These are phyloP conservation scores for Pimephales promelas DNA, from an alignment of 2,113 vertebrate species.

Conservation along the genomic window DNA sequence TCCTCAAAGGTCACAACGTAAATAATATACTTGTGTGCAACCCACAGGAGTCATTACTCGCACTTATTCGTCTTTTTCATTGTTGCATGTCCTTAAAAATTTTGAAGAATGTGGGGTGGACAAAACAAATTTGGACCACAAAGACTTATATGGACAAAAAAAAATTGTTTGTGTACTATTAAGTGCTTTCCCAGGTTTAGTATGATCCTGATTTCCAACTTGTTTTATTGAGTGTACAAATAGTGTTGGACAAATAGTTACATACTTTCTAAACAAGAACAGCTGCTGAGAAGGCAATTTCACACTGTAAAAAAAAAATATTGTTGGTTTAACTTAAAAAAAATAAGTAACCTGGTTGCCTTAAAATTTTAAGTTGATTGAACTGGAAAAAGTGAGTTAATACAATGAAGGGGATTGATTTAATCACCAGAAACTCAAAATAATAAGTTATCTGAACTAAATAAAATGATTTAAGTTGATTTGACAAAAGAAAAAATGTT, in stretches of 20 bases:
- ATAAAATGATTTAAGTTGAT: too few relatives aligned
- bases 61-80: background rate
- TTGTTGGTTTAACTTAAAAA: too few relatives aligned
- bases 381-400: too few relatives aligned
- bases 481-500: too few relatives aligned
- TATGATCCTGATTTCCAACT: background rate
- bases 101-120: background rate
- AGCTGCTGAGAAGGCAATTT: background rate
- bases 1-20: conserved; percentile 1
- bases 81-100: background rate
- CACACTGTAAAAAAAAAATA: too few relatives aligned
- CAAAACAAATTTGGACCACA: background rate
- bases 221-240: background rate
- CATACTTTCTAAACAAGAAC: background rate
- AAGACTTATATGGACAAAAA: background rate
- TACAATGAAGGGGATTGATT: too few relatives aligned
- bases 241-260: background rate
- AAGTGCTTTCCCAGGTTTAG: background rate
- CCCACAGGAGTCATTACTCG: background rate
- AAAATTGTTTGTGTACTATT: background rate
- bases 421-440: too few relatives aligned
- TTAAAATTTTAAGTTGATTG: too few relatives aligned
- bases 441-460: too few relatives aligned
- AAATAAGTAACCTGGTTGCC: too few relatives aligned
- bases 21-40: background rate